phyloP scores from a whole-genome alignment of 2,888 invertebrate genomes.

The Rotaria socialis region DNA sequence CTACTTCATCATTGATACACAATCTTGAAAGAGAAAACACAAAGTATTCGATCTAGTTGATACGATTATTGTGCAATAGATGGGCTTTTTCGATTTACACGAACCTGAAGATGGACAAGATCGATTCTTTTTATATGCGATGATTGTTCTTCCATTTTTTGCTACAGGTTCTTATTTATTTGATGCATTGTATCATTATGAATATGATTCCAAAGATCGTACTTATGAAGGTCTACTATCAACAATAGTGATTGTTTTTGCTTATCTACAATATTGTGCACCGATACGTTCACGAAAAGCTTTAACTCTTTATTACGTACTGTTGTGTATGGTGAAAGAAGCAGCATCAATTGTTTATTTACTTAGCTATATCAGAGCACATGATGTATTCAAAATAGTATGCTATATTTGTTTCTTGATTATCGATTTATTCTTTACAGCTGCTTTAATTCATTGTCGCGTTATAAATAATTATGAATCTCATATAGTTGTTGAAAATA shows the following conservation, averaged over 20 bases:
- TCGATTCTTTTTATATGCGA: constrained; percentile 10
- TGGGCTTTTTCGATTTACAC: background rate
- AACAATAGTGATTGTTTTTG: background rate
- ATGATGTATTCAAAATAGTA: background rate
- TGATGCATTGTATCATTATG: constrained; percentile 7
- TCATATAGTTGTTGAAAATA: background rate
- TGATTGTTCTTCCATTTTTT: background rate
- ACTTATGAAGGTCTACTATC: background rate
- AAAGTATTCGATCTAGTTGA: background rate
- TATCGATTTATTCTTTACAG: background rate
- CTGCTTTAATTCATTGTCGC: background rate
- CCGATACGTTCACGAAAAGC: background rate
- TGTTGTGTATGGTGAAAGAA: background rate
- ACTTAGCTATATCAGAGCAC: background rate
- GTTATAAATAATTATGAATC: background rate
- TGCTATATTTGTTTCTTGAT: background rate
- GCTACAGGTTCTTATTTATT: background rate
- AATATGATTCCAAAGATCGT: background rate
- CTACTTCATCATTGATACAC: background rate
- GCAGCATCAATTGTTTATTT: background rate
- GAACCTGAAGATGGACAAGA: constrained; percentile 28
- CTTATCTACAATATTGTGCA: background rate
- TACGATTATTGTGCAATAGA: background rate
- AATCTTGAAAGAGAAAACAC: background rate
- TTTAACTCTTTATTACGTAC: background rate